phyloP scores from a whole-genome alignment of 2,113 vertebrate species.

The Podiceps cristatus region DNA sequence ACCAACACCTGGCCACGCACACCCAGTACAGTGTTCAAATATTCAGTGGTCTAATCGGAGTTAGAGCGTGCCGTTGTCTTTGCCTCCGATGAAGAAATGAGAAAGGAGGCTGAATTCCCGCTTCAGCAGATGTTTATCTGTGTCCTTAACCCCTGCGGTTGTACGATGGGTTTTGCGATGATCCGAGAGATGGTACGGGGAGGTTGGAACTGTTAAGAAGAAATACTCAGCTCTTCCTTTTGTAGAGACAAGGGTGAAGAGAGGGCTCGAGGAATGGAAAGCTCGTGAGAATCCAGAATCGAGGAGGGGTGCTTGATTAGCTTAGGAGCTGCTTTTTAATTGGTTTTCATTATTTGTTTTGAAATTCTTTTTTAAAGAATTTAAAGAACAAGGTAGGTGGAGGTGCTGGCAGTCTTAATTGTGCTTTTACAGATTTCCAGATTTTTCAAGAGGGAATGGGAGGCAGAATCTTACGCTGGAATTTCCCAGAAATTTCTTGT shows the following conservation, averaged over 20 bases:
- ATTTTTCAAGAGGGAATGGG: not conserved
- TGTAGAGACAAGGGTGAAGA: not conserved
- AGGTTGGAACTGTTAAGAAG: not conserved
- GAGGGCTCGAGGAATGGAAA: not conserved
- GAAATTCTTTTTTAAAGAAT: not conserved
- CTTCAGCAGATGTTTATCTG: not conserved
- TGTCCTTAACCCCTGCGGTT: not conserved
- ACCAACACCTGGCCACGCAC: too few species aligned
- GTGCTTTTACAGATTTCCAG: not conserved
- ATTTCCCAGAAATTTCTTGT: not conserved
- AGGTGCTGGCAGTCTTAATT: not conserved
- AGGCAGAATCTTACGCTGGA: not conserved
- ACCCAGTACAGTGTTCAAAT: too few species aligned
- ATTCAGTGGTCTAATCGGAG: not conserved
- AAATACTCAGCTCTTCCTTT: not conserved
- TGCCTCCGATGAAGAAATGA: not conserved
- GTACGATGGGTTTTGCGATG: not conserved
- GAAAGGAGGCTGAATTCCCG: not conserved
- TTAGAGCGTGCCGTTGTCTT: not conserved
- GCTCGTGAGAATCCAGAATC: not conserved
- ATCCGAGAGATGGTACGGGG: not conserved
- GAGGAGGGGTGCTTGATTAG: not conserved
- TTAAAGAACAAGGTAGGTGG: not conserved
- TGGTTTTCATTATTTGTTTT: not conserved
- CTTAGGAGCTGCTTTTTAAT: not conserved